These are phyloP conservation scores for Plecturocebus donacophilus DNA, from an alignment of 2,113 vertebrate species.

Conservation along the genomic window DNA sequence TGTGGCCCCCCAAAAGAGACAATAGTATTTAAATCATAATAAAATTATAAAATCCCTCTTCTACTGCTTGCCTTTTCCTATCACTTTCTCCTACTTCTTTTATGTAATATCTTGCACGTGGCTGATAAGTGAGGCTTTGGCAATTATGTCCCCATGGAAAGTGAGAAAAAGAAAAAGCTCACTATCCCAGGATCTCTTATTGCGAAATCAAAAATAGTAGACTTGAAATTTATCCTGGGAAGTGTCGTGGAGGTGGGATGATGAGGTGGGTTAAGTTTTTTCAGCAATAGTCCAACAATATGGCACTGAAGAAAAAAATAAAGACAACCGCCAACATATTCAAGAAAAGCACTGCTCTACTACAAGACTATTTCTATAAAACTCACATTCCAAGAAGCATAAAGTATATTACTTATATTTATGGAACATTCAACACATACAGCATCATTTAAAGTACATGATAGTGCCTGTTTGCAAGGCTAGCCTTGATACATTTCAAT, in stretches of 20 bases:
- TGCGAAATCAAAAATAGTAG: background rate
- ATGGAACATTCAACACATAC: background rate
- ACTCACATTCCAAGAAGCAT: background rate
- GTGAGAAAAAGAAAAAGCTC: background rate
- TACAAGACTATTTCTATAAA: background rate
- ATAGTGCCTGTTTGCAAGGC: background rate
- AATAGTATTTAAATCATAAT: background rate
- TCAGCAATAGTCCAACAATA: background rate
- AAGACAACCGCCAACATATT: background rate
- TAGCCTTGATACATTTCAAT: background rate
- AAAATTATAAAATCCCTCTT: background rate
- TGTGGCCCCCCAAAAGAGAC: background rate
- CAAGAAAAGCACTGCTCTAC: background rate
- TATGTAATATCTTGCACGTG: background rate
- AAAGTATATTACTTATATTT: background rate
- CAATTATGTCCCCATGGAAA: background rate
- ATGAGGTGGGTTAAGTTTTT: background rate
- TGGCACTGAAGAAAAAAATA: background rate
- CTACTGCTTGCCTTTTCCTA: background rate
- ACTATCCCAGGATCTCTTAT: background rate
- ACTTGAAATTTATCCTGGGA: background rate
- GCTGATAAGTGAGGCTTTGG: background rate
- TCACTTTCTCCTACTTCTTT: background rate
- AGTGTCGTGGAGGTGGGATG: background rate
- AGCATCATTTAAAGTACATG: background rate